Percentiles rank a stretch among this genome's conserved stretches.
Conservation (phyloP, 2,888 invertebrate species). For the Cephonodes hylas region DNA sequence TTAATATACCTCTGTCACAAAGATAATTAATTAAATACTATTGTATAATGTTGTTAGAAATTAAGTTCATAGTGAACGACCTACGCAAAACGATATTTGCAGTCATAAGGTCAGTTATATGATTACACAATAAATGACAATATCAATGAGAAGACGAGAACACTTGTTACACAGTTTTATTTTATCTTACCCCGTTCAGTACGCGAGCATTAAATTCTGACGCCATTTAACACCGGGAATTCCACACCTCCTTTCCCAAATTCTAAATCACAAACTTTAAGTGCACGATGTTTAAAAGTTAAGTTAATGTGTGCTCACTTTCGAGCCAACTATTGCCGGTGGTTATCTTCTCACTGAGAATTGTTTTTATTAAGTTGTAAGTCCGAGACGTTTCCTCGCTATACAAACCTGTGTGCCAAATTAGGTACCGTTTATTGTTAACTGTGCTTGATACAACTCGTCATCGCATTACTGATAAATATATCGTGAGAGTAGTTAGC, state of each 20-base stretch:
- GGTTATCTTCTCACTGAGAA: background rate
- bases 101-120: slow-evolving; percentile 45
- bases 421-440: slow-evolving; percentile 49
- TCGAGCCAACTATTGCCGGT: background rate
- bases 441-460: slow-evolving; percentile 42
- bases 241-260: background rate
- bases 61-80: slow-evolving; percentile 49
- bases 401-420: slow-evolving; percentile 68
- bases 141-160: slow-evolving; percentile 36
- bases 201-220: background rate
- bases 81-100: slow-evolving; percentile 31
- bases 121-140: slow-evolving; percentile 40
- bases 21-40: slow-evolving; percentile 19
- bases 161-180: slow-evolving; percentile 5
- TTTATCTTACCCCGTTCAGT: background rate
- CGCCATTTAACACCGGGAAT: background rate
- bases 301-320: background rate
- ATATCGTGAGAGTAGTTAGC: slow-evolving; percentile 73
- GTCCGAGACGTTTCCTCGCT: slow-evolving; percentile 12
- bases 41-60: slow-evolving; percentile 31
- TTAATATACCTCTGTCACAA: slow-evolving; percentile 4
- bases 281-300: background rate
- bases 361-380: slow-evolving; percentile 28
- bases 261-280: background rate
- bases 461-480: slow-evolving; percentile 46